A percentile compares a stretch with the other conserved stretches of the same genome.
Conservation (phyloP, 2,113 vertebrate species). For the Sapayoa aenigma region DNA sequence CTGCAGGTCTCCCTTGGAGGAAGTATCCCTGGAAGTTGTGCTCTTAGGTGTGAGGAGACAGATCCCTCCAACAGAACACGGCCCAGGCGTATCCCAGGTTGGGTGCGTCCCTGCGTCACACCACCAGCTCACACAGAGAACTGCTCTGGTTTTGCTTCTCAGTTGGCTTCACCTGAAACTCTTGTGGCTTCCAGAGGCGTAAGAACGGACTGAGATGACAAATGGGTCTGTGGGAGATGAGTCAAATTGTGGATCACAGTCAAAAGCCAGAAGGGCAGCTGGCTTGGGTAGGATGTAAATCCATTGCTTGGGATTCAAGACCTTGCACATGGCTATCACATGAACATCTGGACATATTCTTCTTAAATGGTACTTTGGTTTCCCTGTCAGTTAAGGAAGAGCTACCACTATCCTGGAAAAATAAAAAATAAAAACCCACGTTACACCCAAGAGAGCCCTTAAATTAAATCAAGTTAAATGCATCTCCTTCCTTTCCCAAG, state of each 20-base stretch:
- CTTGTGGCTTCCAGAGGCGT: background rate
- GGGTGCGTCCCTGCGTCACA: fast-evolving
- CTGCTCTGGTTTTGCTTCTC: background rate
- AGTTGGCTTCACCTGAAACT: background rate
- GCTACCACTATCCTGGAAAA: background rate
- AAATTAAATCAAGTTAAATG: background rate
- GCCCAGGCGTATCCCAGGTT: fast-evolving
- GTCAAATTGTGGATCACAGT: background rate
- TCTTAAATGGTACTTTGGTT: background rate
- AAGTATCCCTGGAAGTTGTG: background rate
- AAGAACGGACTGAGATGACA: background rate
- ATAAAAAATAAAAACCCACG: background rate
- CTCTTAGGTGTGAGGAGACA: background rate
- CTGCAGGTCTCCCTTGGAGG: background rate
- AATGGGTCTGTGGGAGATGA: background rate
- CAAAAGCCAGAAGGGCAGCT: background rate
- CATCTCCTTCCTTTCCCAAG: fast-evolving
- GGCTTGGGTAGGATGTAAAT: background rate
- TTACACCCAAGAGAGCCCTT: fast-evolving
- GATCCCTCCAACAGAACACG: background rate
- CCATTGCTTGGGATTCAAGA: background rate
- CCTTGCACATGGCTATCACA: background rate
- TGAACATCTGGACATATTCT: background rate
- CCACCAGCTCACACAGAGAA: background rate
- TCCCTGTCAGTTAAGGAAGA: background rate